These are phyloP conservation scores for Drosophila truncata DNA, from an alignment of 1,140 invertebrate genomes.

Conservation along the genomic window DNA sequence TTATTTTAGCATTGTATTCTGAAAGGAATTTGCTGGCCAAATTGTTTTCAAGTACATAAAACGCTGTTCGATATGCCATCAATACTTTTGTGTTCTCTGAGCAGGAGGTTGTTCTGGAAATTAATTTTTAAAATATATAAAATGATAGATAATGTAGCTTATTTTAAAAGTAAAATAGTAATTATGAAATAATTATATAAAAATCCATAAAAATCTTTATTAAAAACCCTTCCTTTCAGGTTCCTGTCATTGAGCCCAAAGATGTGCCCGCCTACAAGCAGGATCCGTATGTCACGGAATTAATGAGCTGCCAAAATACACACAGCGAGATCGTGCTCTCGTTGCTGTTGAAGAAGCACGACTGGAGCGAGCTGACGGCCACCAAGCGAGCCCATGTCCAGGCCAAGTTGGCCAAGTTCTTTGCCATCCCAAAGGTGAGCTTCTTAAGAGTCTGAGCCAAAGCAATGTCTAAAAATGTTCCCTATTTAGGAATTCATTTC, in stretches of 20 bases:
- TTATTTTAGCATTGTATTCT: slow-evolving; percentile 17
- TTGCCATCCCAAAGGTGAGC: slow-evolving; percentile 85
- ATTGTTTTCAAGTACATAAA: slow-evolving; percentile 8
- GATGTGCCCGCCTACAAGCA: slow-evolving; percentile 77
- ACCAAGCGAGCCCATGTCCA: slow-evolving; percentile 74
- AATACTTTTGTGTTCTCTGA: background rate
- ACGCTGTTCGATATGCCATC: background rate
- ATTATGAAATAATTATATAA: background rate
- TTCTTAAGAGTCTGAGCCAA: background rate
- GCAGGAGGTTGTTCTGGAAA: background rate
- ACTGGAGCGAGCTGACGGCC: slow-evolving; percentile 74
- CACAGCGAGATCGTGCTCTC: slow-evolving; percentile 80
- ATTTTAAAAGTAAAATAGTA: background rate
- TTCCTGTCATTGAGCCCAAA: slow-evolving; percentile 77
- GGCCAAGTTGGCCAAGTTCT: slow-evolving; percentile 80
- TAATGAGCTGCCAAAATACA: slow-evolving; percentile 76
- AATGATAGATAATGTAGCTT: background rate
- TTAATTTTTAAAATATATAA: background rate
- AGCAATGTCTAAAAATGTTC: background rate
- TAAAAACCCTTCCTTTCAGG: slow-evolving; percentile 26
- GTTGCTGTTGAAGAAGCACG: slow-evolving; percentile 72
- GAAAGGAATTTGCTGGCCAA: background rate
- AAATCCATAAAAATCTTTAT: background rate
- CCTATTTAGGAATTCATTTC: slow-evolving; percentile 75
- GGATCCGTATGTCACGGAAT: slow-evolving; percentile 77